Conservation (phyloP, 2,113 vertebrate genomes). For the Zapornia atra region DNA sequence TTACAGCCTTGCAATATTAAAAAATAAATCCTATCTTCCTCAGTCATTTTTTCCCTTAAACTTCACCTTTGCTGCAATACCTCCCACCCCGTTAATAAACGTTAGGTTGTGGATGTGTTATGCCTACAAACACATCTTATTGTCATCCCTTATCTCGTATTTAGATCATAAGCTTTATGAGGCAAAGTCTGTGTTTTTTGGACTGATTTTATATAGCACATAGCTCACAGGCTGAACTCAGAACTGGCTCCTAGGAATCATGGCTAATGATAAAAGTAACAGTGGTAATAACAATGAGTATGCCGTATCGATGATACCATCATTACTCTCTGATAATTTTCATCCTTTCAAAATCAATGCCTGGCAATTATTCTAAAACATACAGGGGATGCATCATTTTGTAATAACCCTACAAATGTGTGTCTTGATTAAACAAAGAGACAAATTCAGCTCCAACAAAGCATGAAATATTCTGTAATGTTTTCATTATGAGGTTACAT, state of each 20-base stretch:
- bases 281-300: neutral
- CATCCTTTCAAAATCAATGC: conserved; percentile 17
- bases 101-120: neutral
- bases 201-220: neutral
- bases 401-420: conserved; percentile 30
- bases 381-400: conserved; percentile 18
- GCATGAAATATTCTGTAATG: conserved; percentile 58
- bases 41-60: neutral
- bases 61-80: neutral
- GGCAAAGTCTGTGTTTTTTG: neutral
- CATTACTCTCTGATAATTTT: conserved; percentile 5
- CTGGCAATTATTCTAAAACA: conserved; percentile 45
- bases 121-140: neutral
- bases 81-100: conserved; percentile 3
- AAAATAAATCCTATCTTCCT: neutral
- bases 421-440: conserved; percentile 50
- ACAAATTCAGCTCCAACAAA: conserved; percentile 51
- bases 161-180: neutral
- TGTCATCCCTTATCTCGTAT: neutral
- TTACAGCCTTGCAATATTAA: neutral
- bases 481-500: conserved; percentile 52
- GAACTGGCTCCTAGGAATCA: neutral
- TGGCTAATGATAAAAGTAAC: neutral
- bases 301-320: neutral
- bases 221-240: neutral